Evolutionary conservation across 2,888 invertebrate species (phyloP).

Genomic region (Cordilura impudica): DNA sequence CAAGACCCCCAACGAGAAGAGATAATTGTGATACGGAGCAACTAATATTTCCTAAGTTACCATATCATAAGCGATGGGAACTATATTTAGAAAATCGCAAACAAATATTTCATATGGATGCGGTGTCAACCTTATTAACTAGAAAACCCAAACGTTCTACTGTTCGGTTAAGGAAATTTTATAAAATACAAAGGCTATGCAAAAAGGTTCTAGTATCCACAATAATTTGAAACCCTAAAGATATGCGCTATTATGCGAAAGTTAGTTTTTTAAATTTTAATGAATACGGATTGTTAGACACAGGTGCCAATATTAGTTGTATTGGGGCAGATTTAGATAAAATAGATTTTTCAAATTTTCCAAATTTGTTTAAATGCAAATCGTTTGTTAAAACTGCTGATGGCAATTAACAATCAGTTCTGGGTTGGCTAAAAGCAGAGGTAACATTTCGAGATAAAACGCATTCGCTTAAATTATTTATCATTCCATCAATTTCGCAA

Average conservation of each 20-base stretch:
- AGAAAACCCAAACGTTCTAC: slow-evolving; percentile 4
- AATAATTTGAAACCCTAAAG: too few species aligned
- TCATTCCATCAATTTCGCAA: slow-evolving; percentile 22
- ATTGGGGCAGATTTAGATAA: not conserved
- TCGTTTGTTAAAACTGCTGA: not conserved
- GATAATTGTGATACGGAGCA: too few species aligned
- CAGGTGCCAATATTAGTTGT: slow-evolving; percentile 12
- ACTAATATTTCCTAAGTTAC: not conserved
- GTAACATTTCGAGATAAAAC: not conserved
- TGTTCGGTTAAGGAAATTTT: too few species aligned
- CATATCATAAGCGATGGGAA: not conserved
- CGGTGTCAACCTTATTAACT: not conserved
- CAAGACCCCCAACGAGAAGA: too few species aligned
- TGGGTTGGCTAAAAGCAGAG: not conserved
- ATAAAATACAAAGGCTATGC: too few species aligned
- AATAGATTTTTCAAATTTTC: not conserved
- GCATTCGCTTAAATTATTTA: not conserved
- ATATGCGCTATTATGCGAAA: slow-evolving; percentile 25
- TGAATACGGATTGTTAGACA: slow-evolving; percentile 17
- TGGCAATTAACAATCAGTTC: not conserved
- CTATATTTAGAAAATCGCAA: not conserved
- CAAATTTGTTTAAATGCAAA: not conserved
- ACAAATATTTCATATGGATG: not conserved
- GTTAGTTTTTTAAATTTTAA: slow-evolving; percentile 6
- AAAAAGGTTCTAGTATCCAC: too few species aligned